Evolutionary conservation across 2,888 invertebrate genomes (phyloP).

Genomic region (Amphipyra berbera): DNA sequence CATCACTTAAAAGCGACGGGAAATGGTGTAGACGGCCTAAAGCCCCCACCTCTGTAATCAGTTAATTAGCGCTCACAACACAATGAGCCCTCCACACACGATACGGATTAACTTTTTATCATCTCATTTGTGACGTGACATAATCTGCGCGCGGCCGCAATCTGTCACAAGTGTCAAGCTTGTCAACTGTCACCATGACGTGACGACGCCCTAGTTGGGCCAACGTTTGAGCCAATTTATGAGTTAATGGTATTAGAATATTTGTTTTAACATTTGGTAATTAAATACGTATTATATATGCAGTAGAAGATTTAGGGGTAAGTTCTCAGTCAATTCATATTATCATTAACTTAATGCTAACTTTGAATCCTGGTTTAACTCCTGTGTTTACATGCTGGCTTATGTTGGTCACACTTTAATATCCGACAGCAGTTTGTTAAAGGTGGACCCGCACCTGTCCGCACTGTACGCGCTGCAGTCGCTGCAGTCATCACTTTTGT

Average conservation of each 20-base stretch:
- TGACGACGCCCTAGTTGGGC: constrained; percentile 34
- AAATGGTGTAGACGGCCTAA: constrained; percentile 44
- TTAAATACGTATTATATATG: too few relatives aligned
- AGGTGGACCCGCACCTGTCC: too few relatives aligned
- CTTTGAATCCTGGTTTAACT: too few relatives aligned
- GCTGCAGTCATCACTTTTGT: too few relatives aligned
- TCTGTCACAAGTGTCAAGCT: constrained; percentile 77
- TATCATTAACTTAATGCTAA: too few relatives aligned
- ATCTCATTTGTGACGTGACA: constrained; percentile 77
- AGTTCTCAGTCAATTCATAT: too few relatives aligned
- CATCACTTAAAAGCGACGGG: constrained; percentile 36
- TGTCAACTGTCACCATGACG: constrained; percentile 69
- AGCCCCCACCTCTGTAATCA: constrained; percentile 55
- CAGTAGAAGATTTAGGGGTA: too few relatives aligned
- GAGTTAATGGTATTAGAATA: constrained; percentile 25
- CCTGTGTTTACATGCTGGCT: too few relatives aligned
- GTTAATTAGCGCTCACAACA: constrained; percentile 60
- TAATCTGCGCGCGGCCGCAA: constrained; percentile 81
- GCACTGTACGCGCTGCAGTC: too few relatives aligned
- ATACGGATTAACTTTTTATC: constrained; percentile 69
- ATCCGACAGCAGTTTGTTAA: too few relatives aligned
- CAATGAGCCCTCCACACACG: constrained; percentile 53
- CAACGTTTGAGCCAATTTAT: constrained; percentile 54
- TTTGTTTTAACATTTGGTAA: neutral
- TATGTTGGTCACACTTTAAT: too few relatives aligned